Evolutionary conservation across 1,140 invertebrate species (phyloP).

Genomic region (Ptiloglossa arizonensis): DNA sequence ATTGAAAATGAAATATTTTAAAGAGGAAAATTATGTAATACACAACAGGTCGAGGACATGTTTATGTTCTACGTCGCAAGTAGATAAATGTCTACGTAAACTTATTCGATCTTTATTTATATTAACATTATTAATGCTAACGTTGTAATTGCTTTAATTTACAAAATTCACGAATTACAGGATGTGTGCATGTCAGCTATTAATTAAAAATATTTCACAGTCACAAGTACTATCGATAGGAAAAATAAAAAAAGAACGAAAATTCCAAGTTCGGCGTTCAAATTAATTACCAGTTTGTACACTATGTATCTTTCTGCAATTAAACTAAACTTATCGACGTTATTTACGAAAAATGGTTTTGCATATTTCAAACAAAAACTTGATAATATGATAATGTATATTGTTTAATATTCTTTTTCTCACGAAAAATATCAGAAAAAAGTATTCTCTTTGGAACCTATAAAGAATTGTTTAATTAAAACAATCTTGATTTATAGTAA

Average conservation of each 20-base stretch:
- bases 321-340: conserved; percentile 19
- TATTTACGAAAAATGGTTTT: background rate
- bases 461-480: background rate
- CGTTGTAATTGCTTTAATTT: conserved; percentile 62
- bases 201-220: conserved; percentile 50
- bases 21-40: background rate
- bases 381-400: background rate
- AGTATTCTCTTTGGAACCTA: background rate
- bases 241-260: conserved; percentile 29
- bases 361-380: background rate
- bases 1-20: background rate
- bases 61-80: background rate
- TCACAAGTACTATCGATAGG: conserved; percentile 45
- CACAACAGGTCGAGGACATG: background rate
- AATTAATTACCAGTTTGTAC: conserved; percentile 49
- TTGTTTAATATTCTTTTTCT: background rate
- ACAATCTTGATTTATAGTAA: background rate
- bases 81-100: conserved; percentile 49
- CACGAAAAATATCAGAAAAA: background rate
- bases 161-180: conserved; percentile 67
- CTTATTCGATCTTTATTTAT: conserved; percentile 69
- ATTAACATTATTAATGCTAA: conserved; percentile 66
- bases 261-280: conserved; percentile 21
- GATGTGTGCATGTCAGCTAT: conserved; percentile 66
- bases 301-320: conserved; percentile 33